A percentile compares a stretch with the other conserved stretches of the same genome.
Conservation (phyloP, 2,797 vertebrate genomes). For the Crenuchus spilurus region DNA sequence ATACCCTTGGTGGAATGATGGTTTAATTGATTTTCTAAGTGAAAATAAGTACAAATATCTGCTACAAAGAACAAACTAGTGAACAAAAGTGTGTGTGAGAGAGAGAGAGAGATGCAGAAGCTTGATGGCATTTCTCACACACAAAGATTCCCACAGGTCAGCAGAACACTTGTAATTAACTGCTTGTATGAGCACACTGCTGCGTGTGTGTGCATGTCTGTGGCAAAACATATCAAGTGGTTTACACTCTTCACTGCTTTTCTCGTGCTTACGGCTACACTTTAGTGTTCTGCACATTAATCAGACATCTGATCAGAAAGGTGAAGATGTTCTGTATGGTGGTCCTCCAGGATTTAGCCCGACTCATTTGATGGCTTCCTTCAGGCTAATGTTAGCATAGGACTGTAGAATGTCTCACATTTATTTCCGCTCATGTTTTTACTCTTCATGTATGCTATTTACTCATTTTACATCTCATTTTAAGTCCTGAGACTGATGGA, state of each 20-base stretch:
- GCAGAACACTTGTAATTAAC: conserved; percentile 68
- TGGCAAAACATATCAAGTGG: neutral
- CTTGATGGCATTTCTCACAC: neutral
- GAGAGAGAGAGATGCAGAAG: neutral
- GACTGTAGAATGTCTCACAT: too few species aligned
- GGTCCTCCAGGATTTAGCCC: neutral
- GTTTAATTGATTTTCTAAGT: too few species aligned
- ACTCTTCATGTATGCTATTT: too few species aligned
- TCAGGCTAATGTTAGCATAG: neutral
- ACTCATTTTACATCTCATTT: too few species aligned
- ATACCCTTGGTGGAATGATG: too few species aligned
- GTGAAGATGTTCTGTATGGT: neutral
- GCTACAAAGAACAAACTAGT: too few species aligned
- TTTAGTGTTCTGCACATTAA: neutral
- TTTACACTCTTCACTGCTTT: neutral
- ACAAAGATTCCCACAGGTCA: conserved; percentile 56
- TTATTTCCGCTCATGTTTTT: too few species aligned
- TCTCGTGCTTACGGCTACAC: neutral
- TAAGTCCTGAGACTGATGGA: neutral
- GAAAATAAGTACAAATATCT: too few species aligned
- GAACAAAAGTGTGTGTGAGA: conserved; percentile 56
- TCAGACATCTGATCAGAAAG: neutral
- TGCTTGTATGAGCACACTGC: conserved; percentile 53
- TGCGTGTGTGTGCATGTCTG: conserved; percentile 29
- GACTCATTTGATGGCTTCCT: neutral